Evolutionary conservation across 2,113 vertebrate genomes (phyloP).

Genomic region (Sminthopsis crassicaudata): DNA sequence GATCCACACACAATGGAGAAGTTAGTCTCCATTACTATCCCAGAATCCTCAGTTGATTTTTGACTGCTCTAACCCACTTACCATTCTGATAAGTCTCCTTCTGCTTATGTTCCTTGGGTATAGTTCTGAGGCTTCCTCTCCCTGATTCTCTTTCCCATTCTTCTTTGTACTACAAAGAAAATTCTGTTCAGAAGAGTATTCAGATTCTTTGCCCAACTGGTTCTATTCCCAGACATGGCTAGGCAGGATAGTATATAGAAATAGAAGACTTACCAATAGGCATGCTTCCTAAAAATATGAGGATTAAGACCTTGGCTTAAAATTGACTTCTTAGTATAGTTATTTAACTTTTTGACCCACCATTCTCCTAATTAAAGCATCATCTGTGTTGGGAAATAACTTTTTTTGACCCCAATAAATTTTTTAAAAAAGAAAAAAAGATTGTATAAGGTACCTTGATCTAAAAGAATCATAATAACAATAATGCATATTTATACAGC

Average conservation of each 20-base stretch:
- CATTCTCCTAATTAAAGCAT: constrained; percentile 86
- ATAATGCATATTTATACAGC: neutral
- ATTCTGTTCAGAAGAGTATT: neutral
- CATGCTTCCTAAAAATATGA: constrained; percentile 82
- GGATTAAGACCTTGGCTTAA: constrained; percentile 84
- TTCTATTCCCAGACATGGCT: neutral
- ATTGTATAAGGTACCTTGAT: neutral
- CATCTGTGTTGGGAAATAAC: constrained; percentile 85
- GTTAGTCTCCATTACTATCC: neutral
- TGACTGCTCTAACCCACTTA: neutral
- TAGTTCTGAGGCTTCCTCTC: neutral
- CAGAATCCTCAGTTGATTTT: neutral
- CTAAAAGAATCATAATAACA: neutral
- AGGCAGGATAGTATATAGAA: neutral
- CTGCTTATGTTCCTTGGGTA: neutral
- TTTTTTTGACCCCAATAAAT: constrained; percentile 85
- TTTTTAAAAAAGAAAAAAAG: constrained; percentile 43
- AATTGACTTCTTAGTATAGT: constrained; percentile 87
- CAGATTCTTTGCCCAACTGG: neutral
- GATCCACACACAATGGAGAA: neutral
- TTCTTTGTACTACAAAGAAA: neutral
- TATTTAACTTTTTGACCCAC: constrained; percentile 88
- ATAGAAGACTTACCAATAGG: constrained; percentile 78
- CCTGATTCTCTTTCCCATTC: neutral
- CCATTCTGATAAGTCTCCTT: neutral